Evolutionary conservation across 2,113 vertebrate species (phyloP).

Genomic region (Serinus canaria): DNA sequence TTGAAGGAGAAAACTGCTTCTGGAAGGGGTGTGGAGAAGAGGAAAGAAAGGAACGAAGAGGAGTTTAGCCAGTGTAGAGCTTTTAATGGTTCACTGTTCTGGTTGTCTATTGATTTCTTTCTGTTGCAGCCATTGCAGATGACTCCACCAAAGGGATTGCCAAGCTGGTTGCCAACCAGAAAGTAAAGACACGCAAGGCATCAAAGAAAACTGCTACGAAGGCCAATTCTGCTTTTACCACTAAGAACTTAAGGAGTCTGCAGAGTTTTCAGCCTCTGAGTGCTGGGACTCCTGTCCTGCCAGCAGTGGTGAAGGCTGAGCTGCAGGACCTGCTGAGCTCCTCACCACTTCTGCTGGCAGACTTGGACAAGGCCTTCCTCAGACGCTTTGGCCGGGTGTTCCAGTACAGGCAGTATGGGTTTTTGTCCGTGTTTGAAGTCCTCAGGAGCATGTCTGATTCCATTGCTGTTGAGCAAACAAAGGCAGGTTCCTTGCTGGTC

Average conservation of each 20-base stretch:
- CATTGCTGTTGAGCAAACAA: slow-evolving; percentile 75
- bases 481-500: slow-evolving; percentile 78
- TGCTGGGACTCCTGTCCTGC: slow-evolving; percentile 66
- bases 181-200: neutral
- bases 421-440: slow-evolving; percentile 83
- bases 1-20: neutral
- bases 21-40: neutral
- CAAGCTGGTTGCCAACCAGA: slow-evolving; percentile 83
- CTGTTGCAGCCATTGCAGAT: slow-evolving; percentile 77
- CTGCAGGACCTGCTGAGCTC: slow-evolving; percentile 81
- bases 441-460: slow-evolving; percentile 76
- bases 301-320: slow-evolving; percentile 79
- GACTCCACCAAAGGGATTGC: slow-evolving; percentile 82
- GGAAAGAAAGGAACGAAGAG: neutral
- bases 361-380: slow-evolving; percentile 78
- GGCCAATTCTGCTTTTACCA: neutral
- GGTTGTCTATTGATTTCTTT: neutral
- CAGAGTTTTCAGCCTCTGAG: slow-evolving; percentile 51
- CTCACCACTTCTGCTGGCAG: slow-evolving; percentile 78
- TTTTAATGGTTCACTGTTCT: neutral
- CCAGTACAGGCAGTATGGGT: slow-evolving; percentile 79
- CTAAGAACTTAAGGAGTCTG: neutral
- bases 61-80: neutral
- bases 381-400: slow-evolving; percentile 79
- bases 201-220: neutral